Conservation (phyloP, 1,140 invertebrate genomes). For the Drosophila tsacasi region DNA sequence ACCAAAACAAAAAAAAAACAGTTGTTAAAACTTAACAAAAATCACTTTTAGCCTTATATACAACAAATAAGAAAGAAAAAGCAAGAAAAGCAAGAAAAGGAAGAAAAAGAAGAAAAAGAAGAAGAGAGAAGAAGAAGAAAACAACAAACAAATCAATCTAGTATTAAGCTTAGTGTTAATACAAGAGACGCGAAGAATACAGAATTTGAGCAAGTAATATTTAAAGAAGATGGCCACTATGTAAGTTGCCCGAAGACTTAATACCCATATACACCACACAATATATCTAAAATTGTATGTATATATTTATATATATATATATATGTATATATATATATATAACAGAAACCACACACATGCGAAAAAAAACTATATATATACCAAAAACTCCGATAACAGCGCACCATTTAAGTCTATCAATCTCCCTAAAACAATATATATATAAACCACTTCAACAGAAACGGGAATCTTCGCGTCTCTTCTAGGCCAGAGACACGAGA, state of each 20-base stretch:
- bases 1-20: constrained; percentile 29
- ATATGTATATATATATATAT: constrained; percentile 1
- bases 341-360: background rate
- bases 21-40: constrained; percentile 35
- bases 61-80: constrained; percentile 32
- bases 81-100: background rate
- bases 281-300: background rate
- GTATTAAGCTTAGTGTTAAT: constrained; percentile 21
- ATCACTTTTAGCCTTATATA: constrained; percentile 79
- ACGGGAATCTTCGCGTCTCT: background rate
- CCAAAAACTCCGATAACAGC: constrained; percentile 6
- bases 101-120: background rate
- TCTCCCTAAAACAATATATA: constrained; percentile 5
- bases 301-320: background rate
- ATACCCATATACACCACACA: constrained; percentile 8
- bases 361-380: background rate
- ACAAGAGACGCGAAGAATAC: constrained; percentile 7
- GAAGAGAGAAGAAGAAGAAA: background rate
- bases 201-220: constrained; percentile 10
- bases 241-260: constrained; percentile 35
- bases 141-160: constrained; percentile 25
- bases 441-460: constrained; percentile 3
- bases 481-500: background rate
- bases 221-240: constrained; percentile 22
- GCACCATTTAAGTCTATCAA: constrained; percentile 3